These are phyloP conservation scores for Glyphotaelius pellucidus DNA, from an alignment of 2,888 invertebrate genomes.

Conservation along the genomic window DNA sequence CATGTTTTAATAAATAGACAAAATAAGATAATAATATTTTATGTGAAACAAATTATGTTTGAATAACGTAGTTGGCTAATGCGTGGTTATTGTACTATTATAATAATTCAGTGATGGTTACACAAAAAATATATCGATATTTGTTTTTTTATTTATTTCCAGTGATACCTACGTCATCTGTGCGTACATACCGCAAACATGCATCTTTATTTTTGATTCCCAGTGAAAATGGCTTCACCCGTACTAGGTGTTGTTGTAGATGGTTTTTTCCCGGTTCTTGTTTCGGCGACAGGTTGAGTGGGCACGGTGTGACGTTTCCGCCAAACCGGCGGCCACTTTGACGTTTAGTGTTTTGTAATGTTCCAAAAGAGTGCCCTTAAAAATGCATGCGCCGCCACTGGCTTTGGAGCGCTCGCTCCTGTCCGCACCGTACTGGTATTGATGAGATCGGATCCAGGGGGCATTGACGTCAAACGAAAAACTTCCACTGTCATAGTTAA, in stretches of 20 bases:
- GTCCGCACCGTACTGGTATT: neutral
- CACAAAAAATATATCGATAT: no score
- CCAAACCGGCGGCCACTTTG: conserved; percentile 44
- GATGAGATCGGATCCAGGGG: neutral
- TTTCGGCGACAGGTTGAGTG: neutral
- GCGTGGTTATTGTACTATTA: no score
- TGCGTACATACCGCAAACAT: no score
- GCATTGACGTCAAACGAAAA: neutral
- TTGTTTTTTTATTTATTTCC: no score
- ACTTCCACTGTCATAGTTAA: neutral
- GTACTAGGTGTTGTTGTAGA: neutral
- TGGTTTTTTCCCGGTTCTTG: neutral
- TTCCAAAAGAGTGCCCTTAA: neutral
- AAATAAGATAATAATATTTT: no score
- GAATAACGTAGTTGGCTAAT: no score
- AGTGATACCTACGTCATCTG: no score
- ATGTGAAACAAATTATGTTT: no score
- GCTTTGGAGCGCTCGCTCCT: neutral
- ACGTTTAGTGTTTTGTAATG: conserved; percentile 39
- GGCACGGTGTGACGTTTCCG: neutral
- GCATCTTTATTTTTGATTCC: no score
- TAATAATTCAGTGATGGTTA: no score
- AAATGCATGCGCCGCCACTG: conserved; percentile 11
- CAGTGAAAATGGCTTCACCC: neutral
- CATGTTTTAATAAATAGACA: no score